A percentile compares a stretch with the other conserved stretches of the same genome.
Conservation (phyloP, 2,113 vertebrate species). For the Catharus fuscescens region DNA sequence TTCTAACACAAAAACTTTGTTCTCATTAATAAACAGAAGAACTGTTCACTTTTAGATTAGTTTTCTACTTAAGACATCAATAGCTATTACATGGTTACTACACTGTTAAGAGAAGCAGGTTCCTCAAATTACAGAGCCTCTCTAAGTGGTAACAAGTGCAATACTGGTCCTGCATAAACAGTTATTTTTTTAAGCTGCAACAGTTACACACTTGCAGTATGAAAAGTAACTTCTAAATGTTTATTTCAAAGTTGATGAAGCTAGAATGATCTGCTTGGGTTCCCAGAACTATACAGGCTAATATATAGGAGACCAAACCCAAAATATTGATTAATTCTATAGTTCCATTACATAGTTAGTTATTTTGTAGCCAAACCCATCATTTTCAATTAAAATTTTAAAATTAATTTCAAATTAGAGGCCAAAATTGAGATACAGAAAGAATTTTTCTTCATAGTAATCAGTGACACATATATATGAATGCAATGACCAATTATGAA, state of each 20-base stretch:
- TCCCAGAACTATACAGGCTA: background rate
- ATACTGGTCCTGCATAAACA: background rate
- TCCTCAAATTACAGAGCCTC: fast-evolving
- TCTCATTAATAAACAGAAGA: background rate
- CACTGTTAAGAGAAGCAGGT: background rate
- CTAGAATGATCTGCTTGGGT: background rate
- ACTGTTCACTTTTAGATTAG: background rate
- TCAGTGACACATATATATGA: background rate
- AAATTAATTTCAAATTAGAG: background rate
- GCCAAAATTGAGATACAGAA: background rate
- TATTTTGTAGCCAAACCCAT: background rate
- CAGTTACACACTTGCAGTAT: background rate
- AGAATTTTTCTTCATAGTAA: background rate
- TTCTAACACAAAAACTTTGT: background rate
- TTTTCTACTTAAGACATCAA: background rate
- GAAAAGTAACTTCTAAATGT: background rate
- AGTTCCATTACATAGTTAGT: background rate
- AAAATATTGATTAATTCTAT: background rate
- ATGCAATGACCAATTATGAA: background rate
- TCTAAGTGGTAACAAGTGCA: background rate
- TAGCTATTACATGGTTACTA: background rate
- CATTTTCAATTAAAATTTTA: background rate
- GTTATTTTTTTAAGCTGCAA: background rate
- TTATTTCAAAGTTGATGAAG: background rate
- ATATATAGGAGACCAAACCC: background rate